These are phyloP conservation scores for Eupeodes corollae DNA, from an alignment of 1,140 invertebrate genomes.

Conservation along the genomic window DNA sequence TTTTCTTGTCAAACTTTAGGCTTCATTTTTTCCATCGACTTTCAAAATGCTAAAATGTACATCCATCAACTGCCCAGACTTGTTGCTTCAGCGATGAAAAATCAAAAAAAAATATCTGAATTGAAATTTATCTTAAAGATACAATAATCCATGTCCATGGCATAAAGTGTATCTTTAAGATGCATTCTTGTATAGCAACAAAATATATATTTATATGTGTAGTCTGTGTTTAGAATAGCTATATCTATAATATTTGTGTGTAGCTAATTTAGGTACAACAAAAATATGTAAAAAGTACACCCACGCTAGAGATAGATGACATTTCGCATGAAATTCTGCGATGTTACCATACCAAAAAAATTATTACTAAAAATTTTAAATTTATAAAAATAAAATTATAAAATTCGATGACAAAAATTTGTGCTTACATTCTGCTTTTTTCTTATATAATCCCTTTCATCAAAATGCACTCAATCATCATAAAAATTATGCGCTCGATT, in stretches of 20 bases:
- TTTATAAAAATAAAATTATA: too few relatives aligned
- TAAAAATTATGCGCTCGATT: too few relatives aligned
- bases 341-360: neutral
- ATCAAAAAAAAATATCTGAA: conserved; percentile 5
- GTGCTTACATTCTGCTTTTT: neutral
- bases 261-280: too few relatives aligned
- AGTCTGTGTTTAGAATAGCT: neutral
- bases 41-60: conserved; percentile 15
- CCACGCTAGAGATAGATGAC: too few relatives aligned
- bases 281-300: too few relatives aligned
- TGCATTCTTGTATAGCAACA: conserved; percentile 1
- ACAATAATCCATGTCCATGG: conserved; percentile 15
- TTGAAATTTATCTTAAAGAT: conserved; percentile 18
- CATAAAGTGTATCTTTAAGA: conserved; percentile 24
- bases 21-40: neutral
- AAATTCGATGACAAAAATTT: neutral
- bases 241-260: conserved; percentile 12
- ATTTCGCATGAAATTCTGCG: too few relatives aligned
- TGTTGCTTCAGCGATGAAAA: conserved; percentile 25
- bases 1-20: too few relatives aligned
- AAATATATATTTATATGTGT: conserved; percentile 14
- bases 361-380: conserved; percentile 1
- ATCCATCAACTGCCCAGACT: conserved; percentile 38
- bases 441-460: neutral
- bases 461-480: neutral